Conservation (phyloP, 1,140 invertebrate genomes). For the Drosophila kikkawai region DNA sequence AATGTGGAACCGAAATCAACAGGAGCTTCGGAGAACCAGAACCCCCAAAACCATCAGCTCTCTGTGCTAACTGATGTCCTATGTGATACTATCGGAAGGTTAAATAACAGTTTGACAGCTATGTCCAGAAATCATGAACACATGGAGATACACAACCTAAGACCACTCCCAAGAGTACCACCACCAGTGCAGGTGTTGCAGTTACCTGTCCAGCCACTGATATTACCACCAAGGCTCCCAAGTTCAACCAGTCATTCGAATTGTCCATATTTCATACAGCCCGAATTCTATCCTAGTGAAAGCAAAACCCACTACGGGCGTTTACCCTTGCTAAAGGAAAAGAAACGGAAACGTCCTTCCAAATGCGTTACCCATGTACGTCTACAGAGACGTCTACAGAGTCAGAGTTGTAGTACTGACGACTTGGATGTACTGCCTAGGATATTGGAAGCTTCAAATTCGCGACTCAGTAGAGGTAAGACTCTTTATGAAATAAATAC, state of each 20-base stretch:
- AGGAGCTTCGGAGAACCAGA: background rate
- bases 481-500: background rate
- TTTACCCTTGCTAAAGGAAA: constrained; percentile 13
- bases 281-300: background rate
- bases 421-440: constrained; percentile 20
- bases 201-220: constrained; percentile 52
- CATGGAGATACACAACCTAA: background rate
- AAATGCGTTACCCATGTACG: constrained; percentile 8
- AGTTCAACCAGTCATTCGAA: background rate
- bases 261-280: background rate
- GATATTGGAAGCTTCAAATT: constrained; percentile 19
- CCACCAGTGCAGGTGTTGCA: constrained; percentile 13
- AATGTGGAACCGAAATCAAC: background rate
- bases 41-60: background rate
- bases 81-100: constrained; percentile 39
- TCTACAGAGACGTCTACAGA: constrained; percentile 2
- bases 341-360: constrained; percentile 24
- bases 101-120: constrained; percentile 40
- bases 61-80: constrained; percentile 36
- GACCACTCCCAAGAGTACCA: background rate
- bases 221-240: constrained; percentile 26
- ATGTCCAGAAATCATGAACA: constrained; percentile 1
- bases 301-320: background rate
- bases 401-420: constrained; percentile 25
- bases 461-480: background rate